Evolutionary conservation across 2,888 invertebrate species (phyloP), one percentile per base, ranked within the genome.

Genomic region (Chrysodeixis includens): DNA sequence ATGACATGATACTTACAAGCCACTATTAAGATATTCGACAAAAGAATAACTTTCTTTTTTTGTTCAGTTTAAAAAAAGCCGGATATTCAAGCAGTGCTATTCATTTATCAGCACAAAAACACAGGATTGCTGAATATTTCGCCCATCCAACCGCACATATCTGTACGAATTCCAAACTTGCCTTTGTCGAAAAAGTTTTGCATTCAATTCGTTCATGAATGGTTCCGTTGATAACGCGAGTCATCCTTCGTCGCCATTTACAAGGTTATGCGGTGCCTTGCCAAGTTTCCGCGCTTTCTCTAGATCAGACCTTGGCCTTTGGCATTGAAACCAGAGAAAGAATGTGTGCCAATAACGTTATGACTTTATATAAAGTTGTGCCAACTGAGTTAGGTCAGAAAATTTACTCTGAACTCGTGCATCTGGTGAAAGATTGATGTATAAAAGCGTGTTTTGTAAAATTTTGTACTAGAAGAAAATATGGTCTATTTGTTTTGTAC

Each of bases 221-320:
- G n/a, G 6, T 40, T 40, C n/a, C 40, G 40, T 26, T 26, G n/a
- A 40, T 40, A n/a, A 40, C 40, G 6, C n/a, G n/a, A 40, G 40
- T 40, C 40, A 40, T 40, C 40, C 6, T 40, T 40, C n/a, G 40
- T 40, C 3, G n/a, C 40, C n/a, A n/a, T n/a, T n/a, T n/a, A 6
- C n/a, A n/a, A 40, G n/a, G 40, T 40, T 40, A 40, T 14, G 22
- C 30, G 60, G 69, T 56, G 30, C 8, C 9, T 60, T 63, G 74
- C 72, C 72, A 74, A 74, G 14, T 60, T 60, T 12, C 14, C 14
- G 53, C 46, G 35, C 60, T 32, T 12, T n/a, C n/a, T n/a, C 2
- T 30, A n/a, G 10, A 12, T 26, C 22, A 32, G 44, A 18, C 63
- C 74, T 69, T 74, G 69, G 32, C 40, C 40, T n/a, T 1, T 40